phyloP scores from a whole-genome alignment of 2,797 vertebrate genomes.

The Odontamblyopus rebecca region DNA sequence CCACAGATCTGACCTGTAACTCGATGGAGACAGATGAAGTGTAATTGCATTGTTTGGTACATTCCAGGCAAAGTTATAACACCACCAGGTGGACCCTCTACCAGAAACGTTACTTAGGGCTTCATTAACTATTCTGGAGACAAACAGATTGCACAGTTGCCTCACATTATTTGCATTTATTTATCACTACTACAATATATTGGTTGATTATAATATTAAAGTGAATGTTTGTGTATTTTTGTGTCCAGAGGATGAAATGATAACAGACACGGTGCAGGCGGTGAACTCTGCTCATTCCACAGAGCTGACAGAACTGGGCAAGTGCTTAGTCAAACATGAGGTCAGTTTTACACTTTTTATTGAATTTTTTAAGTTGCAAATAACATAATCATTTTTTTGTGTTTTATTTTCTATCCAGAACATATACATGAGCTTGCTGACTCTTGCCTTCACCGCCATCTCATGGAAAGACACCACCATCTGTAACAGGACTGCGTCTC shows the following conservation, averaged over 20 bases:
- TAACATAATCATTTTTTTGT: not conserved
- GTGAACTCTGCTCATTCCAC: conserved; percentile 64
- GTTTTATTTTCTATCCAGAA: conserved; percentile 69
- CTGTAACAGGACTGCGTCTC: conserved; percentile 88
- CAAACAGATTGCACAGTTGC: too few relatives aligned
- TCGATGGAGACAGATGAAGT: too few relatives aligned
- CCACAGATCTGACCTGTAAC: too few relatives aligned
- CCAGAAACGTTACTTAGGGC: too few relatives aligned
- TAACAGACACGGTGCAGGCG: conserved; percentile 82
- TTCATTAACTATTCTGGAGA: too few relatives aligned
- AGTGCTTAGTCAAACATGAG: conserved; percentile 90
- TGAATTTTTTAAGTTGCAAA: not conserved
- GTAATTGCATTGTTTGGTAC: too few relatives aligned
- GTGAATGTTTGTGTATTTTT: conserved; percentile 7
- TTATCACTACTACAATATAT: not conserved
- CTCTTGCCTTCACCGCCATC: conserved; percentile 88
- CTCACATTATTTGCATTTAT: not conserved
- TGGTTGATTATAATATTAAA: not conserved
- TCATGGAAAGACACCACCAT: conserved; percentile 93
- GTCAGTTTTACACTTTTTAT: conserved; percentile 62
- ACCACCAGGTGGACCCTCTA: too few relatives aligned
- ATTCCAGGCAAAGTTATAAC: too few relatives aligned
- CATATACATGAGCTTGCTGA: conserved; percentile 86
- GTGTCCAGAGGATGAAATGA: conserved; percentile 83
- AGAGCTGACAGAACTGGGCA: conserved; percentile 91